Base-by-base conservation (phyloP, 2,113 vertebrate genomes). In the Coryphaenoides rupestris region DNA sequence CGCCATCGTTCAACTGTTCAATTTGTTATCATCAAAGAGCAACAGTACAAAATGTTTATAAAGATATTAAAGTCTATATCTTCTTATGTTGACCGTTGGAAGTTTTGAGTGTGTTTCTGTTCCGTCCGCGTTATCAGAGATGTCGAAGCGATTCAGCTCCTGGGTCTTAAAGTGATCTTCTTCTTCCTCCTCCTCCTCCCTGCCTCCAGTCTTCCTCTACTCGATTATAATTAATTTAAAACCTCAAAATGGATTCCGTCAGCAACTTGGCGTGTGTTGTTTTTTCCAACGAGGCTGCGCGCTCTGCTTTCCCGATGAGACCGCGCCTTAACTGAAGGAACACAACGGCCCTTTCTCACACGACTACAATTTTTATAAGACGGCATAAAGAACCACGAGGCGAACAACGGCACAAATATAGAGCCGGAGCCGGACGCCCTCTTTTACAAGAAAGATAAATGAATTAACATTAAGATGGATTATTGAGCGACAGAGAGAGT, bases 1-100 rank as follows among this genome's bases (percentile, higher is more conserved):
- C 80, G 77, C 68, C 87, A 88, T 86, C 26, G 74, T 73, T 85
- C 73, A 76, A 73, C 75, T 77, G 80, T 89, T 89, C 69, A 52
- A 83, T 77, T 87, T 77, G 74, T 87, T 83, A 78, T 88, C 86
- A 89, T 90, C 79, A 75, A 69, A 87, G 77, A 82, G 86, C 70
- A 86, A 86, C 76, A 75, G 78, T 84, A 87, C 76, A 77, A 85
- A 80, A 91, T 90, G 91, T 93, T 93, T 94, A 92, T 95, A 94
- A 94, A 92, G 93, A 88, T 92, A 93, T 60, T 85, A 93, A 92
- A 93, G 91, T 88, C 84, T 94, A 89, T 94, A 93, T 92, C 93
- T 95, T 90, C 92, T 86, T 90, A 93, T 92, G 88, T 89, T 91
- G 86, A 89, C 89, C 63, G 50, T 59, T 66, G 73, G 7, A 63